Evolutionary conservation across 2,797 vertebrate genomes (phyloP).

Genomic region (Nyctalus aviator): DNA sequence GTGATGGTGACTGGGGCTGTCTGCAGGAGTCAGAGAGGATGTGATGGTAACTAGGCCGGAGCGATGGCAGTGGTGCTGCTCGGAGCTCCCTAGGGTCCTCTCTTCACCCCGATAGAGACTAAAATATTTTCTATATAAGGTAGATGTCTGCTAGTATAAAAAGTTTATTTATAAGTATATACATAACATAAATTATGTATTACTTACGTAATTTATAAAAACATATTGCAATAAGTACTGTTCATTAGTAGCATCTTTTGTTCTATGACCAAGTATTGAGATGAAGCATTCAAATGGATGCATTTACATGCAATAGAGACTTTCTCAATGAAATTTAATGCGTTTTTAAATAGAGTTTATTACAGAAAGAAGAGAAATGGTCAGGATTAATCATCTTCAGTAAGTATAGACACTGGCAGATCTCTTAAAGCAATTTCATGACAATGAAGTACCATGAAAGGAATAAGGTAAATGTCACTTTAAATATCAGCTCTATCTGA

Average conservation of each 20-base stretch:
- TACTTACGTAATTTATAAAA: neutral
- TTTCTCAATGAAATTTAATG: slow-evolving; percentile 13
- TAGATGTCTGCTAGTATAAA: neutral
- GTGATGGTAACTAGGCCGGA: neutral
- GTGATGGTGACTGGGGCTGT: neutral
- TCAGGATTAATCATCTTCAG: neutral
- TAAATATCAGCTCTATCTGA: neutral
- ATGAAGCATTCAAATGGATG: slow-evolving; percentile 1
- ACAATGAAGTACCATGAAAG: neutral
- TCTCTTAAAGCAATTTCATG: neutral
- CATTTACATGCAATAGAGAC: neutral
- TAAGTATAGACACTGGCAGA: neutral
- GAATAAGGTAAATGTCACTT: neutral
- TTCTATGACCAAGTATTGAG: slow-evolving; percentile 8
- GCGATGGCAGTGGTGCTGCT: too few relatives aligned
- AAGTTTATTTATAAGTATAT: neutral
- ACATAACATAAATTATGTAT: neutral
- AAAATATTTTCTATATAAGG: neutral
- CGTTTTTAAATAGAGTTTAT: neutral
- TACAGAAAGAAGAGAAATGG: neutral
- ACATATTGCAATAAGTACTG: neutral
- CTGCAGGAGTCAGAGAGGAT: neutral
- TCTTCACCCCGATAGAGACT: neutral
- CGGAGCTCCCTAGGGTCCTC: neutral
- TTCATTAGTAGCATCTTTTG: slow-evolving; percentile 5